phyloP scores from a whole-genome alignment of 2,888 invertebrate genomes.

The Ptilodon capucinus region DNA sequence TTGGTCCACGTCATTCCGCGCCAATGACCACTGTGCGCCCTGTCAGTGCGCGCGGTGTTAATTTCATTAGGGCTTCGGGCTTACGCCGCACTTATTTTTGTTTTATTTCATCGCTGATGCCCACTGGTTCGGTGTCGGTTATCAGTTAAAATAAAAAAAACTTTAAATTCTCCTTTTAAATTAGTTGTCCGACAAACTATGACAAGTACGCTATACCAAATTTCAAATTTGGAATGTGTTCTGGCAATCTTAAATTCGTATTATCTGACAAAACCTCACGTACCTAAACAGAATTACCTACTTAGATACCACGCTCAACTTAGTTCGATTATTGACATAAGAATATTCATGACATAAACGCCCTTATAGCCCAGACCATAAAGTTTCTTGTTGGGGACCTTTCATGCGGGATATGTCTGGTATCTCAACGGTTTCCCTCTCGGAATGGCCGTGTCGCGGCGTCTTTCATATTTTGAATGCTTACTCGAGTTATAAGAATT shows the following conservation, averaged over 20 bases:
- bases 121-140: not conserved
- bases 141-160: not conserved
- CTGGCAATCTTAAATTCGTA: too few relatives aligned
- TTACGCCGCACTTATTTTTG: not conserved
- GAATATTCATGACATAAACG: not conserved
- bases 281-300: too few relatives aligned
- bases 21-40: constrained; percentile 27
- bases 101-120: not conserved
- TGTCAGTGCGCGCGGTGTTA: constrained; percentile 19
- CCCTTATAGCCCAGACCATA: not conserved
- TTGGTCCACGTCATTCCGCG: constrained; percentile 31
- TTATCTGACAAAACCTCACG: too few relatives aligned
- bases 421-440: constrained; percentile 28
- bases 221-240: too few relatives aligned
- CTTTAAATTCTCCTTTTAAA: not conserved
- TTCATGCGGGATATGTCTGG: constrained; percentile 21
- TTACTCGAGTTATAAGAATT: constrained; percentile 80
- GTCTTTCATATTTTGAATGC: constrained; percentile 78
- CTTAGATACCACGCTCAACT: too few relatives aligned
- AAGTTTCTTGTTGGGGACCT: not conserved
- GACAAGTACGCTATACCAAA: too few relatives aligned
- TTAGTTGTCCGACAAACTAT: too few relatives aligned
- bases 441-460: constrained; percentile 24
- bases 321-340: not conserved
- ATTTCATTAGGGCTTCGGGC: constrained; percentile 3